These are phyloP conservation scores for Argyrosomus japonicus DNA, from an alignment of 2,113 vertebrate species.

Conservation along the genomic window DNA sequence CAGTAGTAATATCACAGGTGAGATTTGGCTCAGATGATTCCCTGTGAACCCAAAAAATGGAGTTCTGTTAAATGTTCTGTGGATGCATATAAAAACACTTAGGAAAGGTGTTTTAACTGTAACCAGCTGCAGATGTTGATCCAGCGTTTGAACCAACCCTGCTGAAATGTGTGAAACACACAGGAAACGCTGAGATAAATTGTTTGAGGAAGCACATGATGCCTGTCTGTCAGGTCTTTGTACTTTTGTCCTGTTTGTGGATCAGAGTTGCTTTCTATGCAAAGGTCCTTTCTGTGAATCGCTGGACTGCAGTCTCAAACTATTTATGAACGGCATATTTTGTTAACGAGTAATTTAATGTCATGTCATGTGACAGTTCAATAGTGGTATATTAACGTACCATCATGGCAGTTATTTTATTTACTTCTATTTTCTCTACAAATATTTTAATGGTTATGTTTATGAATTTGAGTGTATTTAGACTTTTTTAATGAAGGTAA, in stretches of 20 bases:
- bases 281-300: conserved; percentile 18
- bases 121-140: not conserved
- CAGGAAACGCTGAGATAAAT: not conserved
- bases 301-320: conserved; percentile 20
- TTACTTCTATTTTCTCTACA: conserved; percentile 1
- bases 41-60: not conserved
- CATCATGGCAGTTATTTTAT: conserved; percentile 44
- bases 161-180: not conserved
- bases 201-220: conserved; percentile 30
- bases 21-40: not conserved
- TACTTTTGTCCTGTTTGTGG: conserved; percentile 3
- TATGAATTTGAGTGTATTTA: conserved; percentile 37
- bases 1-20: conserved; percentile 9
- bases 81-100: not conserved
- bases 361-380: conserved; percentile 23
- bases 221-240: conserved; percentile 18
- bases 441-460: conserved; percentile 41
- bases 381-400: conserved; percentile 47
- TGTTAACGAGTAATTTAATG: conserved; percentile 57
- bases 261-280: conserved; percentile 51
- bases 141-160: conserved; percentile 3
- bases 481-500: conserved; percentile 1
- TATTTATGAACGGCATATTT: conserved; percentile 55
- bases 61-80: conserved; percentile 13
- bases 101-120: conserved; percentile 3